Evolutionary conservation across 2,888 invertebrate genomes (phyloP).

Genomic region (Linnaemya vulpina): DNA sequence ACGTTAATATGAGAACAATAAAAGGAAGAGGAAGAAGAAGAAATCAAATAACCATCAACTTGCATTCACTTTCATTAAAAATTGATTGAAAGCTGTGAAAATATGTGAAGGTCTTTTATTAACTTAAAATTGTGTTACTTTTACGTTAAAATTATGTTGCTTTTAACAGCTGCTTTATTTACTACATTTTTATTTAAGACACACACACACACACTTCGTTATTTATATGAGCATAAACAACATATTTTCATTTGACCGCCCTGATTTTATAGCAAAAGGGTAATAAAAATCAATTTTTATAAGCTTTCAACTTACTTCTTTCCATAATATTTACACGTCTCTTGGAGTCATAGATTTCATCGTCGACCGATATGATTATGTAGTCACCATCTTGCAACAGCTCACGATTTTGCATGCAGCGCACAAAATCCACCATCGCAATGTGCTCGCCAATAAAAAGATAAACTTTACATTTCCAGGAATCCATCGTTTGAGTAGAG

Average conservation of each 20-base stretch:
- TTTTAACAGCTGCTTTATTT: too few species aligned
- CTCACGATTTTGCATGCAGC: constrained; percentile 89
- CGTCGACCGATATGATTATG: constrained; percentile 93
- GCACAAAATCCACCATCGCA: constrained; percentile 92
- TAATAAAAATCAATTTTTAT: constrained; percentile 11
- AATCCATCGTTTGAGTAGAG: background rate
- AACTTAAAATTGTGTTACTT: background rate
- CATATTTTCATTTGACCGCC: background rate
- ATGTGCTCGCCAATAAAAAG: constrained; percentile 95
- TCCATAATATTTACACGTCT: constrained; percentile 84
- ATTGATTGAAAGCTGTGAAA: constrained; percentile 7
- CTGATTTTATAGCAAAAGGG: background rate
- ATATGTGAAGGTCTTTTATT: background rate
- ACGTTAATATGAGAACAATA: background rate
- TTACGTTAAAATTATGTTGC: background rate
- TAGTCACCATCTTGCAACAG: constrained; percentile 92
- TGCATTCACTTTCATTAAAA: constrained; percentile 8
- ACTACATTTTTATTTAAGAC: background rate
- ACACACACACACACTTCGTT: background rate
- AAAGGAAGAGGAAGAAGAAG: background rate
- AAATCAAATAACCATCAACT: background rate
- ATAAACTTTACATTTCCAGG: constrained; percentile 86
- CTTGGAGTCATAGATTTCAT: constrained; percentile 91
- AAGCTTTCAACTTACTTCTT: constrained; percentile 77
- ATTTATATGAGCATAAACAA: too few species aligned